Evolutionary conservation across 2,113 vertebrate genomes (phyloP).

Genomic region (Phrynosoma blainvillii): DNA sequence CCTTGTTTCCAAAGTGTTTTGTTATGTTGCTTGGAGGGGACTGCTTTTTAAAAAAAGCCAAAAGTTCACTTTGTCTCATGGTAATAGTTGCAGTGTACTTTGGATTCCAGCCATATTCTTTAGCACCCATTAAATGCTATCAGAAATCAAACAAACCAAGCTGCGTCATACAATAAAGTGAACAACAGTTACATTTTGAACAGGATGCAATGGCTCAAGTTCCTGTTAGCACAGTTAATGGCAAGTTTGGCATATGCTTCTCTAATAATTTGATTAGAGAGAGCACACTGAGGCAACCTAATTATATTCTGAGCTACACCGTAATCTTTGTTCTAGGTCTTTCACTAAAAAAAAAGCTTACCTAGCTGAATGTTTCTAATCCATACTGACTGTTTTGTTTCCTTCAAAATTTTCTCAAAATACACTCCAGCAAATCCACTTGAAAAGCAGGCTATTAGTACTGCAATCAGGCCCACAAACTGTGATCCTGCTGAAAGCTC

Average conservation of each 20-base stretch:
- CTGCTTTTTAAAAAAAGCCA: neutral
- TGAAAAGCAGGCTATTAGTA: conserved; percentile 94
- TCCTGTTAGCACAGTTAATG: conserved; percentile 22
- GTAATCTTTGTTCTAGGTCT: conserved; percentile 8
- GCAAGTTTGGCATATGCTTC: neutral
- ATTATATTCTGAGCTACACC: neutral
- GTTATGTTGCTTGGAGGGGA: no score
- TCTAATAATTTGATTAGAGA: conserved; percentile 18
- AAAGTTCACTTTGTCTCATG: neutral
- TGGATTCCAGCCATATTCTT: neutral
- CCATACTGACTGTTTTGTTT: conserved; percentile 98
- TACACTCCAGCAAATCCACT: conserved; percentile 98
- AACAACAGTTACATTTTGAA: conserved; percentile 13
- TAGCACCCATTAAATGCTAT: neutral
- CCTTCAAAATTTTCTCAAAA: conserved; percentile 98
- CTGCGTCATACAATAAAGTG: neutral
- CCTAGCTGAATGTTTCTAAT: conserved; percentile 98
- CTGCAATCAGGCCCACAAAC: conserved; percentile 89
- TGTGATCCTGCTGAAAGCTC: conserved; percentile 86
- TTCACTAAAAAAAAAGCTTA: conserved; percentile 68
- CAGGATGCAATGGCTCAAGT: conserved; percentile 31
- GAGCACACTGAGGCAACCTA: neutral
- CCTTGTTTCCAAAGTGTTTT: neutral
- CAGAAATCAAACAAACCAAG: conserved; percentile 26
- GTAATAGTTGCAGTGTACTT: neutral